phyloP scores from a whole-genome alignment of 2,797 vertebrate species.

The Lates japonicus region DNA sequence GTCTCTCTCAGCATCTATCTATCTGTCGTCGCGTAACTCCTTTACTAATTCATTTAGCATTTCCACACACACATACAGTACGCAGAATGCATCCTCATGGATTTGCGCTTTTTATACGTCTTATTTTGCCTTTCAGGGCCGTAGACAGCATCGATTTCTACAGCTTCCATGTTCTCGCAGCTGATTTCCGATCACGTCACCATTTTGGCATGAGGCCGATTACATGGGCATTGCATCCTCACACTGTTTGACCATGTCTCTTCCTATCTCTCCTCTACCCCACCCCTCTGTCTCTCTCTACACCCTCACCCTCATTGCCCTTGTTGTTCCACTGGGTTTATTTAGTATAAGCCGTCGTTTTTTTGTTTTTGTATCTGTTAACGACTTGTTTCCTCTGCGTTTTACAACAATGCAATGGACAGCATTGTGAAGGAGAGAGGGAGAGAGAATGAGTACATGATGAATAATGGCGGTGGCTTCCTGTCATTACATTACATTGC shows the following conservation, averaged over 20 bases:
- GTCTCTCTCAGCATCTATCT: slow-evolving; percentile 11
- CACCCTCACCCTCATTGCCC: slow-evolving; percentile 6
- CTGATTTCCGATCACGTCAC: slow-evolving; percentile 77
- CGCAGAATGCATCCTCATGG: slow-evolving; percentile 51
- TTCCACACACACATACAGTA: slow-evolving; percentile 36
- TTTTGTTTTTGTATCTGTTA: slow-evolving; percentile 32
- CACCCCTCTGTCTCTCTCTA: not conserved
- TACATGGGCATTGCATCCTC: slow-evolving; percentile 65
- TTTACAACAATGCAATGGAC: too few relatives aligned
- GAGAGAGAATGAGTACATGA: slow-evolving; percentile 40
- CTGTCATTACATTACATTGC: too few relatives aligned
- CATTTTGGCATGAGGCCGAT: slow-evolving; percentile 70
- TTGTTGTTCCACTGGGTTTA: slow-evolving; percentile 2
- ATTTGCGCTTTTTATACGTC: slow-evolving; percentile 46
- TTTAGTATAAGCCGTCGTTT: slow-evolving; percentile 17
- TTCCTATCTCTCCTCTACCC: not conserved
- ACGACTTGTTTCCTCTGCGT: too few relatives aligned
- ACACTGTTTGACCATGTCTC: slow-evolving; percentile 44
- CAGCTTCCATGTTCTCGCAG: slow-evolving; percentile 53
- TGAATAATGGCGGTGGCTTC: slow-evolving; percentile 81
- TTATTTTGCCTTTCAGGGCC: slow-evolving; percentile 61
- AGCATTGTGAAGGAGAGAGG: not conserved
- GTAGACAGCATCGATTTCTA: slow-evolving; percentile 52
- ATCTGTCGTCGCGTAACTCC: slow-evolving; percentile 21
- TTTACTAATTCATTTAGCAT: slow-evolving; percentile 65